These are phyloP conservation scores for Chaetura pelagica DNA, from an alignment of 2,113 vertebrate species.

Conservation along the genomic window DNA sequence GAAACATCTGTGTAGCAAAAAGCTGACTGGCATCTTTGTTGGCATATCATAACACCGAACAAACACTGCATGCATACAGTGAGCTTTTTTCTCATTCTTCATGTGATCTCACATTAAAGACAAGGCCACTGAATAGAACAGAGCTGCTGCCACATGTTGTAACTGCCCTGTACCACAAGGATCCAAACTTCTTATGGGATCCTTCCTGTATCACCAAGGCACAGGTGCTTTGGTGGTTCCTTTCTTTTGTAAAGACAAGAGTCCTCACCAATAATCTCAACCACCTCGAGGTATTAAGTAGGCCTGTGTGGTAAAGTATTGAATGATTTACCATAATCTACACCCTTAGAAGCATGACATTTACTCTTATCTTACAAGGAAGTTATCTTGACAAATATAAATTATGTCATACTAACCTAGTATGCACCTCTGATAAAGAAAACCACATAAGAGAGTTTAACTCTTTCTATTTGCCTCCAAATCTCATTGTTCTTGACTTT, in stretches of 20 bases:
- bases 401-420: neutral
- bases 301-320: neutral
- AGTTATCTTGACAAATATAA: neutral
- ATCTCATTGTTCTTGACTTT: neutral
- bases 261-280: neutral
- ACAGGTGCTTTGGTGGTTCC: neutral
- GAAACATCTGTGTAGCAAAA: neutral
- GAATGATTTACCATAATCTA: neutral
- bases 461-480: neutral
- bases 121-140: neutral
- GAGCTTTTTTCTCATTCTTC: neutral
- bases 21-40: slow-evolving; percentile 30
- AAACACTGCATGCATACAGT: slow-evolving; percentile 14
- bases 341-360: neutral
- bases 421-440: neutral
- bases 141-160: neutral
- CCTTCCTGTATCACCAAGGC: neutral
- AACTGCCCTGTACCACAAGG: neutral
- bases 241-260: neutral
- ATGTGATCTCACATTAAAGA: neutral
- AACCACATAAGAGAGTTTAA: neutral
- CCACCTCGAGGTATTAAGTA: neutral
- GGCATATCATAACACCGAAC: neutral
- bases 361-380: neutral
- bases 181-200: neutral